These are phyloP conservation scores for Apis cerana DNA, from an alignment of 1,140 invertebrate genomes.

Conservation along the genomic window DNA sequence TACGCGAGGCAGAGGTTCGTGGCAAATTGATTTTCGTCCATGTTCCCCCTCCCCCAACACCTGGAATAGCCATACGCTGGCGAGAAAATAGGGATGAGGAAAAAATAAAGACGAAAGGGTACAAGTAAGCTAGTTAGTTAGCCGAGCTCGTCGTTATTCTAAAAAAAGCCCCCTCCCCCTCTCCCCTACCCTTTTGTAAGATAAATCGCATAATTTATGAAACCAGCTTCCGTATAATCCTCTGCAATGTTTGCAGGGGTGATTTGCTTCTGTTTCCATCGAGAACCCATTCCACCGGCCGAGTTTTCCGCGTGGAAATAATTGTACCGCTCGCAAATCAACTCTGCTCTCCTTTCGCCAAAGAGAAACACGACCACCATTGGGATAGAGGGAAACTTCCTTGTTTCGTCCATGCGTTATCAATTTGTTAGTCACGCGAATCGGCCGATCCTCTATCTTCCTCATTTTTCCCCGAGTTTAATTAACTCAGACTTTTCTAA, in stretches of 20 bases:
- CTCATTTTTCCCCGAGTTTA: no score
- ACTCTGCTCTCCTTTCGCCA: background rate
- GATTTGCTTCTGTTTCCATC: constrained; percentile 45
- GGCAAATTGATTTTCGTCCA: constrained; percentile 36
- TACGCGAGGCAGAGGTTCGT: background rate
- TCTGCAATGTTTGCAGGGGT: constrained; percentile 5
- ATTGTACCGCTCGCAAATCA: constrained; percentile 28
- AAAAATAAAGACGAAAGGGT: background rate
- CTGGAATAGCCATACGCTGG: background rate
- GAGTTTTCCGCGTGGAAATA: constrained; percentile 23
- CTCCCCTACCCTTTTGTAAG: background rate
- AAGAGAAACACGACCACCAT: background rate
- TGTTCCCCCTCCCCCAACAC: background rate
- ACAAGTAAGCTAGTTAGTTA: constrained; percentile 26
- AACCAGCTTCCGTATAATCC: constrained; percentile 42
- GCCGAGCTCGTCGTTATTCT: constrained; percentile 37
- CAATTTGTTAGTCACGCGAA: no score
- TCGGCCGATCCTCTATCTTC: no score
- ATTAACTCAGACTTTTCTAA: no score
- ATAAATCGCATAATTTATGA: constrained; percentile 53
- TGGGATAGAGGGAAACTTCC: background rate
- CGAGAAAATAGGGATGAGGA: background rate
- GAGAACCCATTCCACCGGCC: constrained; percentile 18
- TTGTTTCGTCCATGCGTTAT: background rate
- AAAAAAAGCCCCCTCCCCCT: background rate